Base-by-base conservation (phyloP, 2,888 invertebrate species). In the Nymphalis urticae region DNA sequence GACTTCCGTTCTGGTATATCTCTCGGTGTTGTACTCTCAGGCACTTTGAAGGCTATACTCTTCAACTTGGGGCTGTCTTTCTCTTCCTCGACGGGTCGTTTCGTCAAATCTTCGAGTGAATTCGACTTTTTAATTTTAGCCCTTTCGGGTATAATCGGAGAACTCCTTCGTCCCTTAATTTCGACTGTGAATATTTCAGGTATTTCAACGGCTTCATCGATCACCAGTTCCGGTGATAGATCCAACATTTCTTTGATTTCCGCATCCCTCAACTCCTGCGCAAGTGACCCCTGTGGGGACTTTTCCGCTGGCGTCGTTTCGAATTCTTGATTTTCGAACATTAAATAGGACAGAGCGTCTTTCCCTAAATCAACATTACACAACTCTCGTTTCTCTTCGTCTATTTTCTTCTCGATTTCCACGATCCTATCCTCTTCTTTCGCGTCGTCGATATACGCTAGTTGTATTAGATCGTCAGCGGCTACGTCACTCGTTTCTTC, bases 121-220 rank as follows among this genome's bases (percentile, higher is more conserved):
- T 90, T 92, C 0, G 89, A 80, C 73, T 90, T 91, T 64, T 87
- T 90, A 0, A 92, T 61, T 70, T 92, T 92, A 0, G 90, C 90
- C 5, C 90, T 73, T 19, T 92, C 91, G 0, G 90, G 90, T 32
- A 90, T 83, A 0, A 88, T 79, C 0, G 90, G 89, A 0, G 91
- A 89, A 0, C 84, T 83, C 59, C 80, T 81, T 4, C 83, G 68
- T 0, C 84, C 82, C 70, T 82, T 84, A 0, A 84, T 74, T 50
- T 90, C 89, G 0, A 80, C 75, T 5, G 82, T 76, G 53, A 88
- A 87, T 0, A 88, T 85, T 50, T 85, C 85, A 0, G 88, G 83
- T 1, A 85, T 77, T 72, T 86, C 85, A 0, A 83, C 72, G 0
- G 81, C 84, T 64, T 90, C 90, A 66, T 92, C 92, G 3, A 90